A percentile compares a stretch with the other conserved stretches of the same genome.
Conservation (phyloP, 2,113 vertebrate genomes). For the Platysteira castanea region DNA sequence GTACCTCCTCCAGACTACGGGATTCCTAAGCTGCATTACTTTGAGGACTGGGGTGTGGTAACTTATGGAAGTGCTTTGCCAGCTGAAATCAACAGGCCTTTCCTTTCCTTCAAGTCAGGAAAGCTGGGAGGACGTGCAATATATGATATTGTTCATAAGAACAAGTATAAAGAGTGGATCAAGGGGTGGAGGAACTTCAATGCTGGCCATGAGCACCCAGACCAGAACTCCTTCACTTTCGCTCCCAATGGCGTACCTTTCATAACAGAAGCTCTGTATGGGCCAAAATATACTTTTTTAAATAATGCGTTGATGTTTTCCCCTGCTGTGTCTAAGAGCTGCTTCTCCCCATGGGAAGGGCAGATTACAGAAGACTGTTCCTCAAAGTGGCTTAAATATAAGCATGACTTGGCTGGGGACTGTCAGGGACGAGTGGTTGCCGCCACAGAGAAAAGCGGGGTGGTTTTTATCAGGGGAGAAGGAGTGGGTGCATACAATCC, state of each 20-base stretch:
- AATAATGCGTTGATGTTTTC: conserved; percentile 94
- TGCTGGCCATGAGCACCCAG: conserved; percentile 94
- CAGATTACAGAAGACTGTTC: conserved; percentile 95
- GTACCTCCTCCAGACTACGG: conserved; percentile 87
- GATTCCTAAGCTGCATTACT: conserved; percentile 84
- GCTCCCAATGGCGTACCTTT: conserved; percentile 92
- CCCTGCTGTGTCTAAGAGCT: conserved; percentile 79
- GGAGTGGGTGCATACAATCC: conserved; percentile 85
- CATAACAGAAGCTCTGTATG: conserved; percentile 94
- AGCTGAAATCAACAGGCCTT: conserved; percentile 83
- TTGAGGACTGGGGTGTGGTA: conserved; percentile 98
- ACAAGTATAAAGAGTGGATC: conserved; percentile 94
- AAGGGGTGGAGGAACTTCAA: conserved; percentile 98
- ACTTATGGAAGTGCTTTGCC: conserved; percentile 90
- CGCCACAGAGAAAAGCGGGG: conserved; percentile 77
- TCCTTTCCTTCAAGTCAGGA: conserved; percentile 97
- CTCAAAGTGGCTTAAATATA: conserved; percentile 97
- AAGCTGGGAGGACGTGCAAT: conserved; percentile 97
- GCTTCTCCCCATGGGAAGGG: conserved; percentile 93
- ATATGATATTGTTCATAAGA: conserved; percentile 92
- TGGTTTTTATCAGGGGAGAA: conserved; percentile 94
- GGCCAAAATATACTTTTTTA: conserved; percentile 92
- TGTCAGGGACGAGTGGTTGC: conserved; percentile 86
- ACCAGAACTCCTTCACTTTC: conserved; percentile 97
- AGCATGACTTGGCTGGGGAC: conserved; percentile 85